Evolutionary conservation across 2,797 vertebrate genomes (phyloP).

Genomic region (Phalanger gymnotis): DNA sequence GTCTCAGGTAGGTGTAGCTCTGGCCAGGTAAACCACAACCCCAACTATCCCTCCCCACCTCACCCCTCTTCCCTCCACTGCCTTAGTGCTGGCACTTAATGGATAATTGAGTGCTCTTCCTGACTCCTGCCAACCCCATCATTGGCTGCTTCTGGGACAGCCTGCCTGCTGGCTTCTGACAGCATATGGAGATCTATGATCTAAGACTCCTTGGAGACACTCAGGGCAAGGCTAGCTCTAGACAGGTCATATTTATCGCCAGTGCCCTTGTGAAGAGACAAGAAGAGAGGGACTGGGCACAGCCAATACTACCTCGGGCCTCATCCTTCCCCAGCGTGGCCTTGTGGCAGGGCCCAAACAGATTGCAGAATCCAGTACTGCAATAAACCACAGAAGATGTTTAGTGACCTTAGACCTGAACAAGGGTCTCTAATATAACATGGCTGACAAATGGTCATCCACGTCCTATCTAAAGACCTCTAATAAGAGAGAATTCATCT

Average conservation of each 20-base stretch:
- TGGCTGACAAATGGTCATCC: not conserved
- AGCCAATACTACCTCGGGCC: not conserved
- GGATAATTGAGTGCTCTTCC: not conserved
- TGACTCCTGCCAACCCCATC: not conserved
- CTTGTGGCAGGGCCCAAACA: not conserved
- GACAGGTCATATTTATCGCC: not conserved
- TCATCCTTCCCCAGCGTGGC: not conserved
- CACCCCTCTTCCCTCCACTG: not conserved
- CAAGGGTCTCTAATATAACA: not conserved
- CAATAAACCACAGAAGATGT: not conserved
- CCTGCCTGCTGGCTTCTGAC: not conserved
- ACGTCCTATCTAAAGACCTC: not conserved
- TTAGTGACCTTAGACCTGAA: not conserved
- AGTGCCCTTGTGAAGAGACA: not conserved
- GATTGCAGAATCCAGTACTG: not conserved
- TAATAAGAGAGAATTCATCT: not conserved
- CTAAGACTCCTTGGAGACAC: not conserved
- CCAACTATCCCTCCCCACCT: no score
- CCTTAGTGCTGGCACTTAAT: not conserved
- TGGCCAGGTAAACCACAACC: not conserved
- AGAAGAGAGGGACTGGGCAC: not conserved
- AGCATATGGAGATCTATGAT: not conserved
- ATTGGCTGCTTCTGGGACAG: not conserved
- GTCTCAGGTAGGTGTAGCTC: constrained; percentile 75
- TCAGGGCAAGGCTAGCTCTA: not conserved